Conservation (phyloP, 2,888 invertebrate genomes). For the Drosophila mimetica region DNA sequence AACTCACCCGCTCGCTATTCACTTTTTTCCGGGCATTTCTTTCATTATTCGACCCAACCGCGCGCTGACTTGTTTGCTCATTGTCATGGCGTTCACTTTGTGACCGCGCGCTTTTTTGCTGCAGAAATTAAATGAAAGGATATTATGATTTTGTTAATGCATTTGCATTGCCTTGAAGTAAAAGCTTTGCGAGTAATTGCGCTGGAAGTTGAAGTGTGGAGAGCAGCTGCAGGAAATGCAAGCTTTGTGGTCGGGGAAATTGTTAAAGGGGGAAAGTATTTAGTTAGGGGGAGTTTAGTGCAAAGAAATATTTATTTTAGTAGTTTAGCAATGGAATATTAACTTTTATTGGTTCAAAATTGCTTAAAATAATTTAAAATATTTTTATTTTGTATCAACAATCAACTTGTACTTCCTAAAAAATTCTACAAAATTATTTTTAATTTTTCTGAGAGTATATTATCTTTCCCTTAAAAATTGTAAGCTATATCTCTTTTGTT, state of each 20-base stretch:
- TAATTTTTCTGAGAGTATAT: too few species aligned
- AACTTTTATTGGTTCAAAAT: too few species aligned
- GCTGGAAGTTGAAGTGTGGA: slow-evolving; percentile 17
- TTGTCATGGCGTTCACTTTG: slow-evolving; percentile 50
- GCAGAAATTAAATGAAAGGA: slow-evolving; percentile 41
- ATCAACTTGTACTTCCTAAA: too few species aligned
- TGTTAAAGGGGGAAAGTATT: too few species aligned
- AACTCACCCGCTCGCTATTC: too few species aligned
- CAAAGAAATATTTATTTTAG: too few species aligned
- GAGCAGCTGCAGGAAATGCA: neutral
- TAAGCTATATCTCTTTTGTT: slow-evolving; percentile 2
- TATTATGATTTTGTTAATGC: slow-evolving; percentile 44
- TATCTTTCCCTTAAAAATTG: neutral
- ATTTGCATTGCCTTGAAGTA: slow-evolving; percentile 29
- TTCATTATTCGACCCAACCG: slow-evolving; percentile 25
- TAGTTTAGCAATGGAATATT: too few species aligned
- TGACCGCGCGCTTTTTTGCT: slow-evolving; percentile 26
- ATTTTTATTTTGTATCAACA: too few species aligned
- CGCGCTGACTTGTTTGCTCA: slow-evolving; percentile 41
- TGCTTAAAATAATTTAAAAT: too few species aligned
- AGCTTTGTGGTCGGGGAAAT: slow-evolving; percentile 3
- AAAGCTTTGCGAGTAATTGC: slow-evolving; percentile 34
- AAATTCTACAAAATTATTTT: too few species aligned
- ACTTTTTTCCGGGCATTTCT: slow-evolving; percentile 11
- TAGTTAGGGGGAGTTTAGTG: too few species aligned